These are phyloP conservation scores for Pediacus dermestoides DNA, from an alignment of 2,888 invertebrate genomes.

Conservation along the genomic window DNA sequence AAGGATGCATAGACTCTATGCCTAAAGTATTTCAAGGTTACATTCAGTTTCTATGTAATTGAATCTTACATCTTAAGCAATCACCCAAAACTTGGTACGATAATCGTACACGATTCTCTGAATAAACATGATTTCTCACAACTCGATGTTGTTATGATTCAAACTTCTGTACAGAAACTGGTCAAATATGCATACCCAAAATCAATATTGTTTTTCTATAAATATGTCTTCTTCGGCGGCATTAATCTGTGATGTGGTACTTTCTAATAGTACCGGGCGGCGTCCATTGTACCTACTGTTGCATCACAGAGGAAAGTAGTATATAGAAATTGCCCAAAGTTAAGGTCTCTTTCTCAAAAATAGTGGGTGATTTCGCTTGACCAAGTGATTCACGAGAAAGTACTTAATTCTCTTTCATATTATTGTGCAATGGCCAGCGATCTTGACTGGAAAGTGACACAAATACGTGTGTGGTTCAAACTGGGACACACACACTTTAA, in stretches of 20 bases:
- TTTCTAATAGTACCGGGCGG: background rate
- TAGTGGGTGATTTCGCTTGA: too few relatives aligned
- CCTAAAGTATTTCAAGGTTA: conserved; percentile 28
- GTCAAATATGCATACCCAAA: too few relatives aligned
- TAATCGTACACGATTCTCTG: too few relatives aligned
- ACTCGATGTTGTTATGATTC: too few relatives aligned
- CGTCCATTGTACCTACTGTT: too few relatives aligned
- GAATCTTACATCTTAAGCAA: too few relatives aligned
- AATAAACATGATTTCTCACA: too few relatives aligned
- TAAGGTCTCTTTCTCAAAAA: conserved; percentile 1
- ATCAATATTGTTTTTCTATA: background rate
- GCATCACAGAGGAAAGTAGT: conserved; percentile 12
- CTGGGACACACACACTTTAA: conserved; percentile 35
- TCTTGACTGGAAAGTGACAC: conserved; percentile 48
- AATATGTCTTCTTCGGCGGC: background rate
- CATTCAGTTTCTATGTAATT: conserved; percentile 23
- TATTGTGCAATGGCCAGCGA: conserved; percentile 42
- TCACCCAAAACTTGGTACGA: too few relatives aligned
- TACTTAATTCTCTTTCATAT: conserved; percentile 25
- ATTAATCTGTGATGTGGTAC: too few relatives aligned
- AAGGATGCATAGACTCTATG: conserved; percentile 18
- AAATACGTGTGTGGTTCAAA: conserved; percentile 39
- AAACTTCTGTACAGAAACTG: too few relatives aligned
- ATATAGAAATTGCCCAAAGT: conserved; percentile 11
- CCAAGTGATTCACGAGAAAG: too few relatives aligned